phyloP scores from a whole-genome alignment of 2,113 vertebrate species.

The Chloebia gouldiae region DNA sequence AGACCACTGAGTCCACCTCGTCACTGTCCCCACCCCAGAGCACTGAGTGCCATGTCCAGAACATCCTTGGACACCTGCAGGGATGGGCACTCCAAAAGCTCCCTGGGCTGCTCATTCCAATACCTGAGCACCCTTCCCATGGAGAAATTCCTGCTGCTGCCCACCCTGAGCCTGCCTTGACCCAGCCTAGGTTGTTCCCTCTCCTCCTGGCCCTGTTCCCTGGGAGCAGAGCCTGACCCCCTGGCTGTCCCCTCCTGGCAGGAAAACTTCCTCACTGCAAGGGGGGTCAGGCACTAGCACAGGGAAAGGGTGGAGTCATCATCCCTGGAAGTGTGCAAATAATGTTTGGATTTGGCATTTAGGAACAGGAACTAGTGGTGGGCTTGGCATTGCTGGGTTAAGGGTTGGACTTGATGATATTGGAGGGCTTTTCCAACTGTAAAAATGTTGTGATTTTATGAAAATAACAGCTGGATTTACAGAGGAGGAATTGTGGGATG shows the following conservation, averaged over 20 bases:
- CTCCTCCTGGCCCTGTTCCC: background rate
- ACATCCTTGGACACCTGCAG: rapidly evolving
- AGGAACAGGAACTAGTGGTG: too few species aligned
- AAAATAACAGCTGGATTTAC: background rate
- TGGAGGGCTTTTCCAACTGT: background rate
- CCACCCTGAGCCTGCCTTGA: rapidly evolving
- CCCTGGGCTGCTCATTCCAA: background rate
- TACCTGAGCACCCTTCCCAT: rapidly evolving
- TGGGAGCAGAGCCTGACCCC: rapidly evolving
- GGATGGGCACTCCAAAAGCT: rapidly evolving
- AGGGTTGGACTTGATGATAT: background rate
- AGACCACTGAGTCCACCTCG: background rate
- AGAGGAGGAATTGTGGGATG: background rate
- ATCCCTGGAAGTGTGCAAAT: background rate
- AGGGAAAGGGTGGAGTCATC: background rate
- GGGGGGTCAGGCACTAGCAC: background rate
- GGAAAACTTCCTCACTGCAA: background rate
- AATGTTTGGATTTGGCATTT: background rate
- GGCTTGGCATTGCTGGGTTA: background rate
- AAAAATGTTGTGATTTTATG: background rate
- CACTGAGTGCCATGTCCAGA: rapidly evolving
- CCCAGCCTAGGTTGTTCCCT: background rate
- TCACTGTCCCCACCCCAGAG: background rate
- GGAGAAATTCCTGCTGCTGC: rapidly evolving
- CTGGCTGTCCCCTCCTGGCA: background rate